Evolutionary conservation across 2,888 invertebrate species (phyloP), one percentile per base, ranked within the genome.

Genomic region (Strigamia transsilvanica): DNA sequence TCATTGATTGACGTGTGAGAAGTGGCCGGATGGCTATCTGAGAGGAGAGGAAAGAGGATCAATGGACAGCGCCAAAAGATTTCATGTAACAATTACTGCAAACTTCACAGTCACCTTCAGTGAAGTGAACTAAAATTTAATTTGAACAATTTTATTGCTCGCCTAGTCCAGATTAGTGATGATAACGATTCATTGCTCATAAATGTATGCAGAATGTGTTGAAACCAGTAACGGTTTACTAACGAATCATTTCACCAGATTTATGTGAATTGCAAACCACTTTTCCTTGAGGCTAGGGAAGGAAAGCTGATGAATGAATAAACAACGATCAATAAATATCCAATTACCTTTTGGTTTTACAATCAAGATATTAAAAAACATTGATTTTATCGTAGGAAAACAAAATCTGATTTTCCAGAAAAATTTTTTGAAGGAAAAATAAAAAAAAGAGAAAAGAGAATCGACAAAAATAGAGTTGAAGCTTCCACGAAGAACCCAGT

Each of bases 1-100:
- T 27, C 32, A 73, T 73, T 73, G 73, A 73, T 73, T 73, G 73
- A 73, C 73, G 73, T 73, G 73, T 73, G 73, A 27, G 73, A 73
- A 73, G 73, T 73, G 32, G 32, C 73, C 73, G 73, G 73, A 32
- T 73, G 73, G 73, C 4, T 13, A 73, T 73, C 73, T 27, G 15
- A 27, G 73, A 73, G 15, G 18, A 56, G 51, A 7, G 9, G 56
- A 56, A 18, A 21, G 73, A 15, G 32, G 73, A 27, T 73, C 73
- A 32, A 15, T 13, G 5, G 73, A 73, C 73, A 73, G 13, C 27
- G 73, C 27, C 32, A 32, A 73, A n/a, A 73, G 73, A 73, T 73
- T 73, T 73, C 15, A 73, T 2, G 73, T 51, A 51, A 51, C 51
- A 6, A 42, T n/a, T n/a, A 18, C 21, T 56, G 15, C 56, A 56